Evolutionary conservation across 2,888 invertebrate genomes (phyloP).

Genomic region (Acleris emargana): DNA sequence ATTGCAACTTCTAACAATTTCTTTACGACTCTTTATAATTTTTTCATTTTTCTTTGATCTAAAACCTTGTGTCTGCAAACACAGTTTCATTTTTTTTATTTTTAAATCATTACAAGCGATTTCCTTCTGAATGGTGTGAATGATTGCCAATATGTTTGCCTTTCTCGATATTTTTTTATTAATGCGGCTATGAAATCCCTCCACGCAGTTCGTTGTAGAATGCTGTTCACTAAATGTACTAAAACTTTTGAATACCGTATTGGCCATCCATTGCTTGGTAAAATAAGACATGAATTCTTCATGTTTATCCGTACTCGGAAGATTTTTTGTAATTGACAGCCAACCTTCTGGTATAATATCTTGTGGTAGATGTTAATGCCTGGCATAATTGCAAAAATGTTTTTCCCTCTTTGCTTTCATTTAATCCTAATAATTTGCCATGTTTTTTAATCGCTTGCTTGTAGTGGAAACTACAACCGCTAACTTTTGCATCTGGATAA

Average conservation of each 20-base stretch:
- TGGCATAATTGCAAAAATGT: conserved; percentile 12
- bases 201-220: conserved; percentile 15
- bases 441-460: conserved; percentile 15
- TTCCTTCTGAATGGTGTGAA: conserved; percentile 21
- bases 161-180: conserved; percentile 17
- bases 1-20: no score
- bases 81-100: no score
- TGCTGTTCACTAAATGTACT: conserved; percentile 20
- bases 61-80: no score
- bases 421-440: not conserved
- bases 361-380: conserved; percentile 13
- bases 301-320: conserved; percentile 10
- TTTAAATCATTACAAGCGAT: conserved; percentile 9
- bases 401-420: conserved; percentile 16
- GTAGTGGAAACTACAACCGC: conserved; percentile 9
- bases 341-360: conserved; percentile 15
- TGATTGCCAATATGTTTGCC: conserved; percentile 17
- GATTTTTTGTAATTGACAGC: conserved; percentile 10
- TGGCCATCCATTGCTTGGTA: conserved; percentile 15
- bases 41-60: no score
- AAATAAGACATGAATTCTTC: conserved; percentile 15
- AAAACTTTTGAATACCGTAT: conserved; percentile 10
- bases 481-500: conserved; percentile 18
- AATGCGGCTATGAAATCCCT: conserved; percentile 22
- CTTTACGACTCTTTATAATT: no score